These are phyloP conservation scores for Ophion slaviceki DNA, from an alignment of 2,888 invertebrate species.

Conservation along the genomic window DNA sequence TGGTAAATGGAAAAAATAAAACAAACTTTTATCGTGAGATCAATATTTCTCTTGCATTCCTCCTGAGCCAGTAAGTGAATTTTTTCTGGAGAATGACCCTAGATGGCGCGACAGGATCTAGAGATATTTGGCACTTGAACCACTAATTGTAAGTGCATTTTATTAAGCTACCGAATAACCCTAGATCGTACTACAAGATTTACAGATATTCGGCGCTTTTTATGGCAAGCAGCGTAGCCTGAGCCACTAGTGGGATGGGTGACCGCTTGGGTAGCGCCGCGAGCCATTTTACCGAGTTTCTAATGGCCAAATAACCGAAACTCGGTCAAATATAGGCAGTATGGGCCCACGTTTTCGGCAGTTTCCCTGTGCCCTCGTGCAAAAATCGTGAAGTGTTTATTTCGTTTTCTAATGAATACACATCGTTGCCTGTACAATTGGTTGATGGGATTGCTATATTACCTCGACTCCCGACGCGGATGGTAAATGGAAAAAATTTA, in stretches of 20 bases:
- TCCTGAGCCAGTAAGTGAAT: too few species aligned
- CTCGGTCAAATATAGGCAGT: neutral
- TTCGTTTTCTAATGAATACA: neutral
- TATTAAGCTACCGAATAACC: too few species aligned
- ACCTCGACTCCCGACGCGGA: slow-evolving; percentile 68
- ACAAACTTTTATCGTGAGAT: neutral
- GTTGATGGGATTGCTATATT: slow-evolving; percentile 64
- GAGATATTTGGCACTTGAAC: too few species aligned
- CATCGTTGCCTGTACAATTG: neutral
- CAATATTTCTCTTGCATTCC: neutral
- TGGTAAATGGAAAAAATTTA: slow-evolving; percentile 59
- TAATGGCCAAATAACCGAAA: neutral
- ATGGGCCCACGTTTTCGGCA: neutral
- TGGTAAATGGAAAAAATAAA: slow-evolving; percentile 61
- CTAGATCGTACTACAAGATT: too few species aligned
- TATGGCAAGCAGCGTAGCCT: too few species aligned
- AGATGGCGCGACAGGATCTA: too few species aligned
- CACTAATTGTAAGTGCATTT: too few species aligned
- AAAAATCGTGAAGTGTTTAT: neutral
- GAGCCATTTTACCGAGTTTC: neutral
- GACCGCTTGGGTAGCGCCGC: too few species aligned
- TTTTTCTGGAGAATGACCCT: too few species aligned
- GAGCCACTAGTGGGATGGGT: too few species aligned
- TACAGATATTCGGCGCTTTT: too few species aligned
- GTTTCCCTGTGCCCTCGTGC: neutral